These are phyloP conservation scores for Halcyon smyrnensis DNA, from an alignment of 2,797 vertebrate species.

Conservation along the genomic window DNA sequence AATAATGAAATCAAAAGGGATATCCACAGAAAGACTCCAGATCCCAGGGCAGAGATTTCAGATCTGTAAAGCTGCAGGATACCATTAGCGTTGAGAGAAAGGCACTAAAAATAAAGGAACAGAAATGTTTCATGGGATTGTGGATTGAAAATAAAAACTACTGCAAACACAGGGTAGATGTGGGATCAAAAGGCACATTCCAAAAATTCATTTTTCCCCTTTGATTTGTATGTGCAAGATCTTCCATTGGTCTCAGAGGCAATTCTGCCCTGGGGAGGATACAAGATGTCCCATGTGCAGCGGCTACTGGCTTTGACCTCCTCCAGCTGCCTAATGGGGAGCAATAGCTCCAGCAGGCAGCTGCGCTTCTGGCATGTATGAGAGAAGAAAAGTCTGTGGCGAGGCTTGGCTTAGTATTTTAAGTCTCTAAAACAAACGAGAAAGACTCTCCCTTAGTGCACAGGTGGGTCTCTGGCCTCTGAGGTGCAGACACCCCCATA, in stretches of 20 bases:
- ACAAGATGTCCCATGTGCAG: slow-evolving; percentile 10
- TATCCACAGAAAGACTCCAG: slow-evolving; percentile 81
- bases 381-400: not conserved
- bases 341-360: not conserved
- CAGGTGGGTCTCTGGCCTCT: not conserved
- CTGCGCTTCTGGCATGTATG: not conserved
- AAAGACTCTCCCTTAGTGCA: not conserved
- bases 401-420: not conserved
- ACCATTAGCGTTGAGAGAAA: slow-evolving; percentile 27
- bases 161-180: not conserved
- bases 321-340: not conserved
- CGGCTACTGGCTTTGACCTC: slow-evolving; percentile 23
- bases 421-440: not conserved
- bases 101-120: slow-evolving; percentile 40
- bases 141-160: slow-evolving; percentile 40
- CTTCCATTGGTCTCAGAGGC: slow-evolving; percentile 42
- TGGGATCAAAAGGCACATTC: slow-evolving; percentile 3
- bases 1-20: slow-evolving; percentile 82
- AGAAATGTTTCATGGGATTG: not conserved
- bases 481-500: rapidly evolving
- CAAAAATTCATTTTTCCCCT: slow-evolving; percentile 49
- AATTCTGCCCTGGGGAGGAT: slow-evolving; percentile 27
- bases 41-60: slow-evolving; percentile 61
- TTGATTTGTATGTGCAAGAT: slow-evolving; percentile 36
- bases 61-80: slow-evolving; percentile 68